These are phyloP conservation scores for Erinaceus europaeus DNA, from an alignment of 2,113 vertebrate genomes.

Conservation along the genomic window DNA sequence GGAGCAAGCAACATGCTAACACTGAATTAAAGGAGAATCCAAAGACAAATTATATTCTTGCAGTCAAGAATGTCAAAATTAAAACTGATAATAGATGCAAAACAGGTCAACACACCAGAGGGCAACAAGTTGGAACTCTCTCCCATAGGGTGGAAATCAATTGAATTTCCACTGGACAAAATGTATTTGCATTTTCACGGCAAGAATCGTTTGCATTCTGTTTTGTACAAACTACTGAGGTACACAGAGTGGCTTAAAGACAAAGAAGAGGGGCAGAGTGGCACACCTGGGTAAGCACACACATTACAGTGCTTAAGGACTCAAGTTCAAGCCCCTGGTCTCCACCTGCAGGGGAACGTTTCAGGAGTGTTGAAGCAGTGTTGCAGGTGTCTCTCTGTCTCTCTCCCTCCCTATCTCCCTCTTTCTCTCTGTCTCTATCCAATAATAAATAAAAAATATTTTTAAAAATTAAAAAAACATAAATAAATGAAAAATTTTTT, in stretches of 20 bases:
- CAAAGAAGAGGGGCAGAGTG: too few relatives aligned
- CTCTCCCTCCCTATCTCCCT: too few relatives aligned
- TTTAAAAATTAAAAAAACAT: too few relatives aligned
- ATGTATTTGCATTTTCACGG: not conserved
- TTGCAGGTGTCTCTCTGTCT: too few relatives aligned
- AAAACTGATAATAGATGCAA: not conserved
- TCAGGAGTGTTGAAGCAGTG: too few relatives aligned
- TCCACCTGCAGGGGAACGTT: too few relatives aligned
- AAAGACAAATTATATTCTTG: not conserved
- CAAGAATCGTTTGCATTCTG: not conserved
- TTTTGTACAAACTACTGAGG: not conserved
- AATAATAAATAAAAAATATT: too few relatives aligned
- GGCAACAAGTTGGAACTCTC: not conserved
- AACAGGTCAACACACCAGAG: not conserved
- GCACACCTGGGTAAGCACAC: too few relatives aligned
- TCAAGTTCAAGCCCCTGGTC: too few relatives aligned
- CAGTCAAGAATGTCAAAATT: not conserved
- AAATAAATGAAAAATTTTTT: too few relatives aligned
- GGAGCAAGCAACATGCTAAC: not conserved
- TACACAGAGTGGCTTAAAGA: not conserved
- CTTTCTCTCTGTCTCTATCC: too few relatives aligned
- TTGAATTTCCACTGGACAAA: not conserved
- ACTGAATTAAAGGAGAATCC: not conserved
- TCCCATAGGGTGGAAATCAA: not conserved
- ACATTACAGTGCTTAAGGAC: too few relatives aligned